A percentile compares a stretch with the other conserved stretches of the same genome.
Conservation (phyloP, 2,797 vertebrate genomes). For the Brachyalestes nurse region DNA sequence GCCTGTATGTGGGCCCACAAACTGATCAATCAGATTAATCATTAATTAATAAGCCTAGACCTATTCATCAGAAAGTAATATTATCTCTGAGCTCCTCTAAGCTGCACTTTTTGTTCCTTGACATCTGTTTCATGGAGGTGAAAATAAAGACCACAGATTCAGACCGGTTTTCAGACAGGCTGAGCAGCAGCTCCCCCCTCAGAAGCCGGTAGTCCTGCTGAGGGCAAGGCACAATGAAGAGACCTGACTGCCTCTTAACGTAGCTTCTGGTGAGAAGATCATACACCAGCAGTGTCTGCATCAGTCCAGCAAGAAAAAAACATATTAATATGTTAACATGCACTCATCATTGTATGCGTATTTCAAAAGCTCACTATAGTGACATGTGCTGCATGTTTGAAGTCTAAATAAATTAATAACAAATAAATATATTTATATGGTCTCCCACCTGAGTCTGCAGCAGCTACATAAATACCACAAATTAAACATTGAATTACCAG, state of each 20-base stretch:
- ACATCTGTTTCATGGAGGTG: neutral
- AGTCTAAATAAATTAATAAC: too few relatives aligned
- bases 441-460: too few relatives aligned
- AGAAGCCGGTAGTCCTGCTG: slow-evolving; percentile 72
- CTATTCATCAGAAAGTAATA: too few relatives aligned
- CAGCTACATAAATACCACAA: too few relatives aligned
- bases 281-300: slow-evolving; percentile 70
- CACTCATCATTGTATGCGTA: too few relatives aligned
- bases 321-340: neutral
- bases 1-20: too few relatives aligned
- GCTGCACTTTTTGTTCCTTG: neutral
- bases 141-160: neutral
- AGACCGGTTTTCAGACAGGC: slow-evolving; percentile 74
- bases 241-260: slow-evolving; percentile 70
- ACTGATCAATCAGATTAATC: too few relatives aligned
- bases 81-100: neutral
- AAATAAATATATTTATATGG: too few relatives aligned
- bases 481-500: too few relatives aligned
- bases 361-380: too few relatives aligned
- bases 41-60: too few relatives aligned
- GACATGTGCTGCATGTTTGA: too few relatives aligned
- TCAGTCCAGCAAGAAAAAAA: neutral
- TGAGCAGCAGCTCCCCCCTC: slow-evolving; percentile 67
- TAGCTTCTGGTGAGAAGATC: slow-evolving; percentile 73
- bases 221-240: slow-evolving; percentile 68